Evolutionary conservation across 1,140 invertebrate genomes (phyloP).

Genomic region (Andricus grossulariae): DNA sequence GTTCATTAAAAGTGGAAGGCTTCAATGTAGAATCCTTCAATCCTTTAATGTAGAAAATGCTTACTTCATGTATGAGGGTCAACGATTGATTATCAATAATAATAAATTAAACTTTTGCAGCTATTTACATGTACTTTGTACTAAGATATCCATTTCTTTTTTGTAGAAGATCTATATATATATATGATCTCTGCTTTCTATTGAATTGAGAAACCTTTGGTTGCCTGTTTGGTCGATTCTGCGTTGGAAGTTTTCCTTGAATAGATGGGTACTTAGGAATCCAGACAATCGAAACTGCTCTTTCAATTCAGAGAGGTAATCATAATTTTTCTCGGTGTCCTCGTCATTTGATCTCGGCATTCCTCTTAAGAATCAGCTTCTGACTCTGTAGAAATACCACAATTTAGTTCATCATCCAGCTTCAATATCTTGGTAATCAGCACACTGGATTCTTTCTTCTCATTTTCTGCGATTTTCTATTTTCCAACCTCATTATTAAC

Average conservation of each 20-base stretch:
- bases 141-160: not conserved
- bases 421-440: conserved; percentile 20
- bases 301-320: conserved; percentile 5
- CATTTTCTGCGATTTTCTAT: no score
- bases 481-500: no score
- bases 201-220: not conserved
- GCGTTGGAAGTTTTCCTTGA: conserved; percentile 7
- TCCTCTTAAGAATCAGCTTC: conserved; percentile 3
- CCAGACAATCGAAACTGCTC: conserved; percentile 9
- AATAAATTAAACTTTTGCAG: no score
- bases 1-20: no score
- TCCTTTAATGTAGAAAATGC: no score
- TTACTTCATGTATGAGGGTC: no score
- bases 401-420: conserved; percentile 11
- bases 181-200: not conserved
- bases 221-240: not conserved
- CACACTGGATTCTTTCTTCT: not conserved
- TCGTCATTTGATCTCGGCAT: conserved; percentile 20
- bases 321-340: not conserved
- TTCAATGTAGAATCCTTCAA: no score
- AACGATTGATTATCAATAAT: no score
- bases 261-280: conserved; percentile 12
- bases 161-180: not conserved
- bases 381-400: not conserved
- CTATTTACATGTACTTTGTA: no score